Percentiles rank a stretch among this genome's conserved stretches.
phyloP scores from a whole-genome alignment of 2,797 vertebrate genomes.

The Lithobates pipiens region DNA sequence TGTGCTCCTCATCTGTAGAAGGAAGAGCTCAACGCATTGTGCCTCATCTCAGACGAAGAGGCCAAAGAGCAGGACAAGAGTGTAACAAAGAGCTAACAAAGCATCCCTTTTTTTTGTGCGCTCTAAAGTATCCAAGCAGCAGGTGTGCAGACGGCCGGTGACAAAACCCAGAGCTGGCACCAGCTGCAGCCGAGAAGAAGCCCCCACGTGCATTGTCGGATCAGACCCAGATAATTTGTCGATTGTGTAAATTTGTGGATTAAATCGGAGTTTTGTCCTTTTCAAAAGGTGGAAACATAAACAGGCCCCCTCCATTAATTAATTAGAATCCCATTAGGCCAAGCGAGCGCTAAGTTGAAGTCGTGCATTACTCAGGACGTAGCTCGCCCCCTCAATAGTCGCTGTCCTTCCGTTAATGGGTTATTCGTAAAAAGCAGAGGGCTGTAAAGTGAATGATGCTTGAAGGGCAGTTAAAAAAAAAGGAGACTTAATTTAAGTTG shows the following conservation, averaged over 20 bases:
- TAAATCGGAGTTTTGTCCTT: constrained; percentile 23
- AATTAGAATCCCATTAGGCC: constrained; percentile 56
- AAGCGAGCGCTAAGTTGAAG: background rate
- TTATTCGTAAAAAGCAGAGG: constrained; percentile 17
- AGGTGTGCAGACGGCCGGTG: constrained; percentile 31
- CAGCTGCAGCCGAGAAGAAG: constrained; percentile 30
- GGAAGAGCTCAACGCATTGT: background rate
- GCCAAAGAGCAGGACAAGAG: constrained; percentile 19
- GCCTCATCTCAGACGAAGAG: background rate
- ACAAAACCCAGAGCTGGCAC: constrained; percentile 16
- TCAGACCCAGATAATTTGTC: constrained; percentile 32
- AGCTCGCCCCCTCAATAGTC: constrained; percentile 4
- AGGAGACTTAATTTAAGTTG: background rate
- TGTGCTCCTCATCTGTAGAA: no score
- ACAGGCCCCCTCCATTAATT: constrained; percentile 56
- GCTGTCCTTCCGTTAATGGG: constrained; percentile 33
- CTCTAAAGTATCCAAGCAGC: constrained; percentile 32
- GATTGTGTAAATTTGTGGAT: constrained; percentile 50
- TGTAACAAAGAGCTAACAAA: background rate
- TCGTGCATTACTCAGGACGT: constrained; percentile 30
- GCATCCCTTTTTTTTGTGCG: constrained; percentile 39
- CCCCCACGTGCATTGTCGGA: constrained; percentile 12
- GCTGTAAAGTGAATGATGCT: constrained; percentile 7
- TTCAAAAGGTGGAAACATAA: constrained; percentile 51
- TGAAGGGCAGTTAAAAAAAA: constrained; percentile 4